A percentile compares a stretch with the other conserved stretches of the same genome.
Conservation (phyloP, 2,888 invertebrate species). For the Cantharis nigra region DNA sequence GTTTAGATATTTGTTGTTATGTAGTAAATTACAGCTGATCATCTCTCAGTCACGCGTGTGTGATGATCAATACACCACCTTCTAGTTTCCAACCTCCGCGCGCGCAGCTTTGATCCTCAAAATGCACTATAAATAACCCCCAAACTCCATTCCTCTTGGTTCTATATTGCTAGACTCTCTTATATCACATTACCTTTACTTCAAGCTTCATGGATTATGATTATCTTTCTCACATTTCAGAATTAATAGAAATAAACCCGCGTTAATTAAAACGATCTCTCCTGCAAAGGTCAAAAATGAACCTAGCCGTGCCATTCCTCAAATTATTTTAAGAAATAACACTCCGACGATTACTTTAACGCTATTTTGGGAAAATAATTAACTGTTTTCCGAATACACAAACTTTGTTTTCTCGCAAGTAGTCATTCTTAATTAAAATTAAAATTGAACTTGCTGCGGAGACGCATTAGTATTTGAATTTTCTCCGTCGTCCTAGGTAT, state of each 20-base stretch:
- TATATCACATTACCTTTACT: conserved; percentile 8
- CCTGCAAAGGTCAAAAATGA: neutral
- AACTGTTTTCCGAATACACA: neutral
- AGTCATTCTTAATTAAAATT: conserved; percentile 10
- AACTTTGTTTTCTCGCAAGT: neutral
- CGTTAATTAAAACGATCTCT: neutral
- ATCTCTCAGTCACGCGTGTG: conserved; percentile 28
- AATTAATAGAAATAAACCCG: conserved; percentile 13
- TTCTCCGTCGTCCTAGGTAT: neutral
- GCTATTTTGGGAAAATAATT: neutral
- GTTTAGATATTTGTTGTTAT: conserved; percentile 16
- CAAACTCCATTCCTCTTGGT: conserved; percentile 36
- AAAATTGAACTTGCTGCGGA: conserved; percentile 1
- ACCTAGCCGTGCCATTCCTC: neutral
- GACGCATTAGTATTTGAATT: neutral
- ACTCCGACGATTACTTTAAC: neutral
- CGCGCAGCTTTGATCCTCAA: conserved; percentile 37
- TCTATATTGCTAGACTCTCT: conserved; percentile 24
- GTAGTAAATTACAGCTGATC: conserved; percentile 25
- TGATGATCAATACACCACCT: conserved; percentile 35
- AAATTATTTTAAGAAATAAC: neutral
- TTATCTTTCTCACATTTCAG: conserved; percentile 16
- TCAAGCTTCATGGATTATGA: conserved; percentile 10
- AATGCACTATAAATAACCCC: conserved; percentile 41
- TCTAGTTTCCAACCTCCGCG: conserved; percentile 31